Percentiles rank a stretch among this genome's conserved stretches.
Evolutionary conservation across 2,888 invertebrate species (phyloP).

Genomic region (Hymenopus coronatus): DNA sequence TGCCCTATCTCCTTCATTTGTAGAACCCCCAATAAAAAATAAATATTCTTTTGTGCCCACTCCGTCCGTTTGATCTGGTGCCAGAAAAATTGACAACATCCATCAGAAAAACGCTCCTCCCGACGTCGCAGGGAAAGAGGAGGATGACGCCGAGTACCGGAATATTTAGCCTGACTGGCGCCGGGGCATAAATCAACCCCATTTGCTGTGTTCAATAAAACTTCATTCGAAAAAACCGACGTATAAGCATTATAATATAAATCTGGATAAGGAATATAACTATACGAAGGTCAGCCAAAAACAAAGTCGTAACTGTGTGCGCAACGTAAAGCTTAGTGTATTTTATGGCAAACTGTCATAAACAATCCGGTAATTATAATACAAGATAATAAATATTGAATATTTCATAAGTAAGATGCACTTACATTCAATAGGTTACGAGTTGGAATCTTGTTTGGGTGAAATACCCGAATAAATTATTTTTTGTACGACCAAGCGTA

Average conservation of each 20-base stretch:
- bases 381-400: too few species aligned
- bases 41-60: background rate
- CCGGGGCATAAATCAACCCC: conserved; percentile 19
- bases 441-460: too few species aligned
- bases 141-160: background rate
- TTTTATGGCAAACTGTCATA: too few species aligned
- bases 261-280: too few species aligned
- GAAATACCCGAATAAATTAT: too few species aligned
- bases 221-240: background rate
- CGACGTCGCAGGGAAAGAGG: background rate
- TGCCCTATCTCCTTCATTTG: background rate
- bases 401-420: too few species aligned
- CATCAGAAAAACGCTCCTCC: conserved; percentile 3
- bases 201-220: background rate
- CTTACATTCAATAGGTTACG: too few species aligned
- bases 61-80: conserved; percentile 23
- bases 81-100: conserved; percentile 30
- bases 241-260: background rate
- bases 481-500: too few species aligned
- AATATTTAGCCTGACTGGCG: conserved; percentile 22
- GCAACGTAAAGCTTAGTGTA: too few species aligned
- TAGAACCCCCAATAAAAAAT: background rate
- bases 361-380: too few species aligned
- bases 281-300: too few species aligned
- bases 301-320: too few species aligned